Base-by-base conservation (phyloP, 2,113 vertebrate genomes). In the Platanista minor region DNA sequence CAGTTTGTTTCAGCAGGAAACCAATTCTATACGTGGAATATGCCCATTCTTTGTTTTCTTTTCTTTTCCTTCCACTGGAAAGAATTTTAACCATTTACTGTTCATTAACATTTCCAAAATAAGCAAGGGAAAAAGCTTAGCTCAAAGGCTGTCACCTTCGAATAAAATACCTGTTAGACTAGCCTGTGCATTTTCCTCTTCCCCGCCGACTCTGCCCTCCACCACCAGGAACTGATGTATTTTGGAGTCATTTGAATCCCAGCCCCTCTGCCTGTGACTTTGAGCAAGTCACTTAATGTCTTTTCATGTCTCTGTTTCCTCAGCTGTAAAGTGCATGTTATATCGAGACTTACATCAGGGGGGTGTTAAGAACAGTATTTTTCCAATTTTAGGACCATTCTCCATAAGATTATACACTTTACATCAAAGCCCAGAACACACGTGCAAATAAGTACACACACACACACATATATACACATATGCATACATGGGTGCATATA, bases 61-160 rank as follows among this genome's bases (percentile, higher is more conserved):
- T 94, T 41, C n/a, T 91, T 89, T 84, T 92, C 72, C 17, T 95
- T 87, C 62, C 2, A 29, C 10, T 8, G 27, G 67, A 74, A 95
- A 46, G 86, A 88, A 90, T 93, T 92, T 89, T 96, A 95, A 88
- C 78, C n/a, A 61, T 62, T 77, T 88, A 29, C n/a, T 72, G 12
- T n/a, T 96, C 33, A 86, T 49, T 80, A 36, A 41, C 62, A 84
- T 84, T 85, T 93, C 43, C 83, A 95, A 91, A 89, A 12, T 41
- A n/a, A 25, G 10, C 59, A 57, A 33, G n/a, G 15, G 17, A 23
- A 49, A 78, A 89, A 39, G 17, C n/a, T 39, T 57, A 17, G 27
- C 64, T 88, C 69, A 41, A 61, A 82, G 7, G 6, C 33, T 66
- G 49, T 29, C 41, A 46, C 85, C 72, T 84, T 87, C 57, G 23